Conservation (phyloP, 2,113 vertebrate species). For the Planiliza haematocheilus region DNA sequence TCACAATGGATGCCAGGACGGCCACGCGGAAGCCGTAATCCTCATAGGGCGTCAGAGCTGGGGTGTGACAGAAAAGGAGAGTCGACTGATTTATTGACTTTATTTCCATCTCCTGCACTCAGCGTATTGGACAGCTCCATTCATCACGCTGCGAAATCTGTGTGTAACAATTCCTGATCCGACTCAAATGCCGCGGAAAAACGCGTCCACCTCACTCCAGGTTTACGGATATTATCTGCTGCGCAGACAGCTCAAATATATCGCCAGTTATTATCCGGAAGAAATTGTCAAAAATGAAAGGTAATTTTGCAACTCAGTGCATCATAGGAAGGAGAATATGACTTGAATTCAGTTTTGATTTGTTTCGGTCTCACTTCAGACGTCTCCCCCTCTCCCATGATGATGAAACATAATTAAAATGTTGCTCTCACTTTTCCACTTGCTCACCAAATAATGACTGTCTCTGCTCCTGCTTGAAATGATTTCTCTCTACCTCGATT, state of each 20-base stretch:
- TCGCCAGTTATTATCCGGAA: not conserved
- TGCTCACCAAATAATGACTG: slow-evolving; percentile 19
- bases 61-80: slow-evolving; percentile 12
- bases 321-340: slow-evolving; percentile 17
- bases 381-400: slow-evolving; percentile 13
- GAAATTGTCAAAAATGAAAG: slow-evolving; percentile 20
- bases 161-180: not conserved
- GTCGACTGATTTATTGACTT: slow-evolving; percentile 8
- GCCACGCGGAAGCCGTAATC: slow-evolving; percentile 91
- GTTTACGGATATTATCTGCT: slow-evolving; percentile 18
- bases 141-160: not conserved
- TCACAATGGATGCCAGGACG: slow-evolving; percentile 89
- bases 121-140: not conserved
- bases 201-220: not conserved
- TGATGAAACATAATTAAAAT: slow-evolving; percentile 47
- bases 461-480: slow-evolving; percentile 30
- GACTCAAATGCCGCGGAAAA: not conserved
- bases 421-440: slow-evolving; percentile 15
- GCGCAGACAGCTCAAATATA: not conserved
- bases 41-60: slow-evolving; percentile 84
- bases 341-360: slow-evolving; percentile 24
- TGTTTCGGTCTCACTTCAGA: slow-evolving; percentile 27
- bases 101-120: slow-evolving; percentile 3
- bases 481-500: slow-evolving; percentile 20
- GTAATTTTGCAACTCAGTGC: slow-evolving; percentile 12